Evolutionary conservation across 2,888 invertebrate species (phyloP).

Genomic region (Hypomecis atomaria): DNA sequence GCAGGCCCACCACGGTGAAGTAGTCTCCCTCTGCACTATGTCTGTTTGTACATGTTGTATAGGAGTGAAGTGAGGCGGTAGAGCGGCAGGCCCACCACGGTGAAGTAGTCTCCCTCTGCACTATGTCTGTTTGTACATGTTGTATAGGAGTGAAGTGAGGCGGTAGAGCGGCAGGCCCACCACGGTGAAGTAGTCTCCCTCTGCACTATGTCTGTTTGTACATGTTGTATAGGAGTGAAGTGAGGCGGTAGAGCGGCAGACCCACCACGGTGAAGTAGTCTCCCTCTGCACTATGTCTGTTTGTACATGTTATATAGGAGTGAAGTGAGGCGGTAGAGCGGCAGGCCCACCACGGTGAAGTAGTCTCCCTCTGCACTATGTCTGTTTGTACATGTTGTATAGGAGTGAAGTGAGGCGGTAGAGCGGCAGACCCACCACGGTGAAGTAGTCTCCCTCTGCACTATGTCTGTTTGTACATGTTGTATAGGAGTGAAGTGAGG

Average conservation of each 20-base stretch:
- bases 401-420: constrained; percentile 84
- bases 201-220: constrained; percentile 61
- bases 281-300: constrained; percentile 79
- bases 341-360: constrained; percentile 95
- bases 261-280: constrained; percentile 96
- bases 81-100: constrained; percentile 94
- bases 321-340: constrained; percentile 86
- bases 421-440: constrained; percentile 94
- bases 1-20: constrained; percentile 95
- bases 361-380: constrained; percentile 88
- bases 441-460: constrained; percentile 92
- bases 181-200: constrained; percentile 95
- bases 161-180: constrained; percentile 93
- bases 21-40: constrained; percentile 88
- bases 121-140: constrained; percentile 67
- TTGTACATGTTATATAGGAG: constrained; percentile 81
- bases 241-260: constrained; percentile 89
- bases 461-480: constrained; percentile 67
- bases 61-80: constrained; percentile 84
- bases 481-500: constrained; percentile 80
- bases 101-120: constrained; percentile 92
- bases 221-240: constrained; percentile 81
- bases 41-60: constrained; percentile 74
- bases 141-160: constrained; percentile 80
- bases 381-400: constrained; percentile 74